Percentiles rank a stretch among this genome's conserved stretches.
Evolutionary conservation across 2,113 vertebrate species (phyloP).

Genomic region (Clarias macrocephalus): DNA sequence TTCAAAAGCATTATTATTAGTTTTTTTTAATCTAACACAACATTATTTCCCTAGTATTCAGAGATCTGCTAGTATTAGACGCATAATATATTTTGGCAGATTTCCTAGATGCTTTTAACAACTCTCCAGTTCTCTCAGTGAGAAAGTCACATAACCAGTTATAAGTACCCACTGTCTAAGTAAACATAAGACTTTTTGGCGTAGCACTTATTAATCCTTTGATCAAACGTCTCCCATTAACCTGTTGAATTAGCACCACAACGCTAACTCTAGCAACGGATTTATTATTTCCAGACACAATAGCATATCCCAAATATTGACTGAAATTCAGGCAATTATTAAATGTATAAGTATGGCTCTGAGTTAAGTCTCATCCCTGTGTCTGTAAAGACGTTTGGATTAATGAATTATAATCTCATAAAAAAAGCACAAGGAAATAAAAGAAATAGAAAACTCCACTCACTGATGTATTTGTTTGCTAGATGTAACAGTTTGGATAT

Average conservation of each 20-base stretch:
- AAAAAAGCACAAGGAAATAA: not conserved
- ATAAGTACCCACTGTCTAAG: not conserved
- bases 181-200: not conserved
- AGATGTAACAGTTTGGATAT: not conserved
- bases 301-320: not conserved
- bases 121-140: not conserved
- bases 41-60: not conserved
- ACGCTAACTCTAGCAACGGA: not conserved
- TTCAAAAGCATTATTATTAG: not conserved
- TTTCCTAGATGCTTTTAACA: slow-evolving; percentile 9
- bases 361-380: not conserved
- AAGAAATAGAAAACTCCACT: not conserved
- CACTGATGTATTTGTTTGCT: not conserved
- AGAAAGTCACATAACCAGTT: slow-evolving; percentile 1
- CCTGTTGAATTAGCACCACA: not conserved
- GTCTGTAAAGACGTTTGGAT: not conserved
- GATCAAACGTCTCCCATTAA: not conserved
- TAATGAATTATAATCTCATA: not conserved
- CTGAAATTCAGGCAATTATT: not conserved
- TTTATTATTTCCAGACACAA: not conserved
- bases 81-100: not conserved
- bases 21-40: not conserved
- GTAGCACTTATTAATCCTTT: not conserved
- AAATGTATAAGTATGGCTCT: not conserved
- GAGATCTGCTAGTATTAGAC: not conserved